Evolutionary conservation across 2,797 vertebrate genomes (phyloP).

Genomic region (Potorous gilbertii): DNA sequence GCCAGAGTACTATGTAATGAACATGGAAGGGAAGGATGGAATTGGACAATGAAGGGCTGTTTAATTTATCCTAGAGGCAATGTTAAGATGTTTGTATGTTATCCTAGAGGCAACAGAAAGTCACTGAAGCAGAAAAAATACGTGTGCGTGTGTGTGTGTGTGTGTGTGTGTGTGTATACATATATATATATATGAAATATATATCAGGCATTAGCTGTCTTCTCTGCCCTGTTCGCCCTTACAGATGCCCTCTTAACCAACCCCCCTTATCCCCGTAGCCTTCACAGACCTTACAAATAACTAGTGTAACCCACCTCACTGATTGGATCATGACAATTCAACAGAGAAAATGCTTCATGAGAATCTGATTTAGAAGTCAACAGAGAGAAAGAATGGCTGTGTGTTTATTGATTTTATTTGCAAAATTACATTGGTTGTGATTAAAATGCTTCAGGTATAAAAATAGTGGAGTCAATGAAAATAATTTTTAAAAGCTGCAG

Average conservation of each 20-base stretch:
- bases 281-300: conserved; percentile 8
- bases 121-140: not conserved
- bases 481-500: not conserved
- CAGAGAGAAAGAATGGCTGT: conserved; percentile 7
- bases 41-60: not conserved
- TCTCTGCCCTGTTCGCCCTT: not conserved
- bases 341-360: not conserved
- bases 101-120: not conserved
- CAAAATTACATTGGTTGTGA: not conserved
- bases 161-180: no score
- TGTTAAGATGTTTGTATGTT: not conserved
- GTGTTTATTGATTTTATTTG: not conserved
- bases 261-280: not conserved
- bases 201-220: not conserved
- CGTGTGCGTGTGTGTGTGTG: no score
- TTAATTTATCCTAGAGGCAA: not conserved
- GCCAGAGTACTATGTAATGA: not conserved
- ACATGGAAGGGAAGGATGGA: not conserved
- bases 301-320: not conserved
- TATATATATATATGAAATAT: not conserved
- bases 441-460: conserved; percentile 33
- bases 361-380: not conserved
- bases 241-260: not conserved
- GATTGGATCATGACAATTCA: conserved; percentile 18
- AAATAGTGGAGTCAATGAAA: not conserved